A percentile compares a stretch with the other conserved stretches of the same genome.
Evolutionary conservation across 2,888 invertebrate genomes (phyloP).

Genomic region (Tetramorium bicarinatum): DNA sequence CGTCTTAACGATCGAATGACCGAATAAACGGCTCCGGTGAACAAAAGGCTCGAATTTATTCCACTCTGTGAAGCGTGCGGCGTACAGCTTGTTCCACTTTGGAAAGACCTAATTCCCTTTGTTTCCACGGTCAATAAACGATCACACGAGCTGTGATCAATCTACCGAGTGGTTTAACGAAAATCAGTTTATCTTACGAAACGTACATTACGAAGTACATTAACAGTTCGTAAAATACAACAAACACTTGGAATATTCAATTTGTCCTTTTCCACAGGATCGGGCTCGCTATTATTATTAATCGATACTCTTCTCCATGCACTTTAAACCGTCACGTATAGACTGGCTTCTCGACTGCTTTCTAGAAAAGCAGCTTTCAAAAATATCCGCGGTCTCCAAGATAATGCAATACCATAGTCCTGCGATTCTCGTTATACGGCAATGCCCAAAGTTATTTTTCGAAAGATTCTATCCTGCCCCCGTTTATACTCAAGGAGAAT

Average conservation of each 20-base stretch:
- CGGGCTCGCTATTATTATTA: neutral
- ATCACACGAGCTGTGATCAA: slow-evolving; percentile 68
- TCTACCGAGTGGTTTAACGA: slow-evolving; percentile 64
- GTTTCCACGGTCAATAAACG: slow-evolving; percentile 71
- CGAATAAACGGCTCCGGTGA: slow-evolving; percentile 63
- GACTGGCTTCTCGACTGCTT: slow-evolving; percentile 12
- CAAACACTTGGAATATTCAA: neutral
- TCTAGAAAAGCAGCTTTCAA: slow-evolving; percentile 41
- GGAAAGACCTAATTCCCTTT: slow-evolving; percentile 69
- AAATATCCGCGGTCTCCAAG: slow-evolving; percentile 30
- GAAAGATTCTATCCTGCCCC: slow-evolving; percentile 57
- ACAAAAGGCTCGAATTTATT: slow-evolving; percentile 73
- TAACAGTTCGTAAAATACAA: neutral
- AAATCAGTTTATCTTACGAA: slow-evolving; percentile 53
- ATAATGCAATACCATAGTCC: slow-evolving; percentile 68
- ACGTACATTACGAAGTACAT: neutral
- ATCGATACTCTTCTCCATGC: neutral
- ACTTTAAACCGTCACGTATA: slow-evolving; percentile 13
- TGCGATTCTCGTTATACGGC: slow-evolving; percentile 55
- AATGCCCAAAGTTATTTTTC: slow-evolving; percentile 70
- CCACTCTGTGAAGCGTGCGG: slow-evolving; percentile 69
- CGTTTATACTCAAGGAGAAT: slow-evolving; percentile 59
- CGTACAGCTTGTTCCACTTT: slow-evolving; percentile 67
- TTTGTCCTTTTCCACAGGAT: neutral
- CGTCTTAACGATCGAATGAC: slow-evolving; percentile 64